Evolutionary conservation across 2,888 invertebrate genomes (phyloP).

Genomic region (Meteorus colon): DNA sequence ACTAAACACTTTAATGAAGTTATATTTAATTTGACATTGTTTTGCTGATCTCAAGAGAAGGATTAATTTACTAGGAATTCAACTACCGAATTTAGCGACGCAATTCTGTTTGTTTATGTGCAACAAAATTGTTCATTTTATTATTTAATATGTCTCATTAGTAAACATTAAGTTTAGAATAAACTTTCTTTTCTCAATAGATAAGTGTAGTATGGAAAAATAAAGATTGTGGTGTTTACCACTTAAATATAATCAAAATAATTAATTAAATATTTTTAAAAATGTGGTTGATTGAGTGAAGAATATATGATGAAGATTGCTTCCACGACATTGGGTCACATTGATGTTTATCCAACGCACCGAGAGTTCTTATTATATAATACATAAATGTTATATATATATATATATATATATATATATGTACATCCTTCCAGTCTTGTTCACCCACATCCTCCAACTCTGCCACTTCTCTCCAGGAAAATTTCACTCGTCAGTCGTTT

Average conservation of each 20-base stretch:
- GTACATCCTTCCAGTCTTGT: constrained; percentile 1
- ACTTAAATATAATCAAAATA: not conserved
- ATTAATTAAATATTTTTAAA: constrained; percentile 3
- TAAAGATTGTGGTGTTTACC: constrained; percentile 3
- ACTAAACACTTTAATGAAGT: too few species aligned
- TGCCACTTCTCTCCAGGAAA: constrained; percentile 27
- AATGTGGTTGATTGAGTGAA: constrained; percentile 43
- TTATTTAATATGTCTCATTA: too few species aligned
- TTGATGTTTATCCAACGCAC: constrained; percentile 18
- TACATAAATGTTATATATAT: not conserved
- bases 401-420: not conserved
- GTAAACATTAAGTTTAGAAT: too few species aligned
- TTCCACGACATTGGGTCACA: constrained; percentile 23
- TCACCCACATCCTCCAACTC: constrained; percentile 17
- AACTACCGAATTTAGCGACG: too few species aligned
- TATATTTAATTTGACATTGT: too few species aligned
- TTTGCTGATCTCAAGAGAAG: too few species aligned
- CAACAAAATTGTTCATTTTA: too few species aligned
- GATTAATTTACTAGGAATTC: too few species aligned
- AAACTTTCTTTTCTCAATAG: too few species aligned
- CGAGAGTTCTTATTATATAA: not conserved
- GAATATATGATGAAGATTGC: constrained; percentile 39
- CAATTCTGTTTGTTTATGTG: too few species aligned
- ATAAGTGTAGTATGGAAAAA: too few species aligned
- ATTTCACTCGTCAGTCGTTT: constrained; percentile 51